phyloP scores from a whole-genome alignment of 2,113 vertebrate species.

The human (Homo sapiens) region GRCh38 chr13:84365001-84365500 shows the following conservation, averaged over 20 bases:
- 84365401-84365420: neutral
- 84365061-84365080: neutral
- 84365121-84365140: neutral
- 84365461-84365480: neutral
- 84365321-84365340: neutral
- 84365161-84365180: neutral
- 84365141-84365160: neutral
- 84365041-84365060: neutral
- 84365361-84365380: neutral
- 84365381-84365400: fast-evolving
- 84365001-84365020: neutral
- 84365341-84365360: neutral
- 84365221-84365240: neutral
- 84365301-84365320: neutral
- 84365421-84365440: neutral
- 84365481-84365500: neutral
- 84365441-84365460: neutral
- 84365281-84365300: neutral
- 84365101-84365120: neutral
- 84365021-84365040: neutral
- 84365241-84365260: neutral
- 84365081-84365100: neutral
- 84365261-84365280: neutral
- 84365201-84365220: neutral
- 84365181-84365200: neutral